Base-by-base conservation (phyloP, 2,888 invertebrate species). In the Coleophora deauratella region DNA sequence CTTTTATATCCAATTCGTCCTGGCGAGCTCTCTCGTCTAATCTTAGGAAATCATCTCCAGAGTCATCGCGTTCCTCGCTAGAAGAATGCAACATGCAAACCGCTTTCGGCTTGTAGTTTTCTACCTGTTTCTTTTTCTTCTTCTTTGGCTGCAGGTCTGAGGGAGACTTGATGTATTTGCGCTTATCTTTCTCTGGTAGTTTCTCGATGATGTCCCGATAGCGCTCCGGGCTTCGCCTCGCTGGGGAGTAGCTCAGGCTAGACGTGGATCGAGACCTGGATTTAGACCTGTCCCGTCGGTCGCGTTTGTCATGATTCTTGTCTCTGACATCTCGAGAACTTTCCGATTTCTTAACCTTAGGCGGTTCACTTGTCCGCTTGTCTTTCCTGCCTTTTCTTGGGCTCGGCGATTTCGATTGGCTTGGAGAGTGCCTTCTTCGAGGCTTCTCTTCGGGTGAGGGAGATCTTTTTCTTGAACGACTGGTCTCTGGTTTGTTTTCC, bases 161-260 rank as follows among this genome's bases (percentile, higher is more conserved):
- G 1, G 84, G 79, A 0, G 80, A 78, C 50, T 72, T 74, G 27
- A 80, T 79, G 52, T 86, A 86, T 63, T 86, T 82, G 33, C 85
- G 78, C 51, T 86, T 82, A 49, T 88, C 88, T 55, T 87, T 87
- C 45, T 86, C 88, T 1, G 88, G 87, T 34, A 87, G 60, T 46
- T 79, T 85, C 39, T 89, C 88, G 30, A 91, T 74, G 33, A 91
- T 88, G 46, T 91, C 91, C 21, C 84, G 86, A 61, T 92, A 91
- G 1, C 91, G 86, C 54, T 91, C 91, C 0, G 92, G 91, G 68
- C 91, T 88, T 11, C 90, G 86, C 2, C 89, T 82, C 0, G 91
- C 89, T 0, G 92, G 92, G 0, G 92, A 92, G 55, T 91, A 91
- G 54, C 91, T 91, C 38, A 91, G 69, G 48, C 87, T 88, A 9